Evolutionary conservation across 2,888 invertebrate genomes (phyloP).

Genomic region (Drosophila prolongata): DNA sequence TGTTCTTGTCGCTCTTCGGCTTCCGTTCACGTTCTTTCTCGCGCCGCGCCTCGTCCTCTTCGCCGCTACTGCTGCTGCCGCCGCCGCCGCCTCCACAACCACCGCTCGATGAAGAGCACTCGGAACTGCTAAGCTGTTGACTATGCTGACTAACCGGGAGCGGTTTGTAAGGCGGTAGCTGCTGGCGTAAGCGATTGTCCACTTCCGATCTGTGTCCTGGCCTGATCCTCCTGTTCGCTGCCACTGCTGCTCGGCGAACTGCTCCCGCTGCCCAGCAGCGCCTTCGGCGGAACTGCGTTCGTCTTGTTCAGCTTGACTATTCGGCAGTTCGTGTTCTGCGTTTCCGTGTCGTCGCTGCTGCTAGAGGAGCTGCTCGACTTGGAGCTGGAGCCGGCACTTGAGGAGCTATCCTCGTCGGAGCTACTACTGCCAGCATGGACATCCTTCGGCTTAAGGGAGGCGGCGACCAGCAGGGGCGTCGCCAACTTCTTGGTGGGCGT

Average conservation of each 20-base stretch:
- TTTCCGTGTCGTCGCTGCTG: conserved; percentile 50
- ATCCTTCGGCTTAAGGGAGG: conserved; percentile 48
- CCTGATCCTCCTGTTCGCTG: conserved; percentile 25
- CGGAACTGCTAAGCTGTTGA: conserved; percentile 53
- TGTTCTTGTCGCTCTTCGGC: conserved; percentile 88
- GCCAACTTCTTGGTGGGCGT: conserved; percentile 74
- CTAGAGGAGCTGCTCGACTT: conserved; percentile 57
- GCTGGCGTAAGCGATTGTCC: conserved; percentile 7
- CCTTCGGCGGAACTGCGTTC: conserved; percentile 15
- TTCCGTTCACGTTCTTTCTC: conserved; percentile 76
- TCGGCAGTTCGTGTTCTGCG: conserved; percentile 39
- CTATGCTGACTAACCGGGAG: conserved; percentile 33
- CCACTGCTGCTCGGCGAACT: conserved; percentile 39
- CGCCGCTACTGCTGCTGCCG: conserved; percentile 66
- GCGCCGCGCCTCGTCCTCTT: conserved; percentile 59
- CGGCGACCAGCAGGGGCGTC: conserved; percentile 72
- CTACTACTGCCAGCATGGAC: conserved; percentile 30
- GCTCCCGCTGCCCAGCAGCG: conserved; percentile 27
- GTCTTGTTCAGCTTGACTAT: conserved; percentile 43
- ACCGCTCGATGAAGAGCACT: conserved; percentile 45
- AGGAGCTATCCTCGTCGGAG: conserved; percentile 43
- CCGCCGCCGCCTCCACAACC: conserved; percentile 63
- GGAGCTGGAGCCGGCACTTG: conserved; percentile 40
- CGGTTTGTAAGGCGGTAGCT: conserved; percentile 67
- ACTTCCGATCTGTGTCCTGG: conserved; percentile 12